Percentiles rank a stretch among this genome's conserved stretches.
Conservation (phyloP, 2,888 invertebrate species). For the Pseudococcus jackbeardsleyi region DNA sequence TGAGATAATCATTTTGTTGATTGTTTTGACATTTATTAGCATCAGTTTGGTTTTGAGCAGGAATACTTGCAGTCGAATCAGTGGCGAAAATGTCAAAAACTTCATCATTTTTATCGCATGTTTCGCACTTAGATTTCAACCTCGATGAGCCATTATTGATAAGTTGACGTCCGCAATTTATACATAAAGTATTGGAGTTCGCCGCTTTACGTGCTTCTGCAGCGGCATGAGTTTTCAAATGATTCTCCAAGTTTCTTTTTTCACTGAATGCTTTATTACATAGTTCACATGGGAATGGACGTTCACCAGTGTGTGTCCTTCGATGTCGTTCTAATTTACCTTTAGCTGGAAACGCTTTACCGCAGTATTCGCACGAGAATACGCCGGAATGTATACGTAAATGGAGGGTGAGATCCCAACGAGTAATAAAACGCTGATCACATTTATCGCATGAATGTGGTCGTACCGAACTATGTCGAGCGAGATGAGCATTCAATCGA, state of each 20-base stretch:
- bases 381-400: slow-evolving; percentile 70
- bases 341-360: slow-evolving; percentile 70
- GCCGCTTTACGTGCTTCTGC: slow-evolving; percentile 61
- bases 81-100: neutral
- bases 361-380: slow-evolving; percentile 70
- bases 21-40: neutral
- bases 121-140: neutral
- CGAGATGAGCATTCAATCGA: slow-evolving; percentile 70
- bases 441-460: slow-evolving; percentile 70
- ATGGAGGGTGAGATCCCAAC: slow-evolving; percentile 70
- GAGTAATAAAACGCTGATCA: slow-evolving; percentile 69
- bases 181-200: neutral
- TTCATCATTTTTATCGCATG: neutral
- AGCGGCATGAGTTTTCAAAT: slow-evolving; percentile 69
- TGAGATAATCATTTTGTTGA: neutral
- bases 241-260: slow-evolving; percentile 70
- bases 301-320: slow-evolving; percentile 70
- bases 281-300: slow-evolving; percentile 70
- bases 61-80: neutral
- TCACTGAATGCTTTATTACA: slow-evolving; percentile 70
- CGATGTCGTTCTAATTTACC: slow-evolving; percentile 70
- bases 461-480: slow-evolving; percentile 69
- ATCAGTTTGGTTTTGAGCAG: neutral
- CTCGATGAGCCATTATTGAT: neutral
- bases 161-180: neutral